Evolutionary conservation across 2,797 vertebrate species (phyloP).

Genomic region (Buceros bicornis): DNA sequence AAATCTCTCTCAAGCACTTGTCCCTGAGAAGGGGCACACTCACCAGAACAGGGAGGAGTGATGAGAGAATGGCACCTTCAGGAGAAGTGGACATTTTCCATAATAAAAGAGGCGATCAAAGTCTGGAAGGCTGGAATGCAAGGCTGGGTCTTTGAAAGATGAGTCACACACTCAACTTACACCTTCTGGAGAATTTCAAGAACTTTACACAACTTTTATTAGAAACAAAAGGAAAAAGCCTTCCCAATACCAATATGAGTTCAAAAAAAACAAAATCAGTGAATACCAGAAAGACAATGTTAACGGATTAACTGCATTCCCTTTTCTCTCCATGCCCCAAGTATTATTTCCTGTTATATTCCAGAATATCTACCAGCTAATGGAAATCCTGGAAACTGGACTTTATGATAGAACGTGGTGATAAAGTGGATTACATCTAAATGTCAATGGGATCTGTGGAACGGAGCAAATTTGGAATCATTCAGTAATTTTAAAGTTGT

Average conservation of each 20-base stretch:
- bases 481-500: conserved; percentile 35
- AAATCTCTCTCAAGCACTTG: conserved; percentile 17
- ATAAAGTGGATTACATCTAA: conserved; percentile 62
- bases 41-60: conserved; percentile 29
- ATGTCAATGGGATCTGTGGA: conserved; percentile 31
- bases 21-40: not conserved
- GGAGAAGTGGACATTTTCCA: conserved; percentile 4
- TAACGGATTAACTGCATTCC: not conserved
- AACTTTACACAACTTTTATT: not conserved
- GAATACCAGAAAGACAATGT: not conserved
- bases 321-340: not conserved
- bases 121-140: not conserved
- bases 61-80: conserved; percentile 23
- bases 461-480: conserved; percentile 5
- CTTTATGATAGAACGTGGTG: not conserved
- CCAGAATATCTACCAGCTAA: not conserved
- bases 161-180: not conserved
- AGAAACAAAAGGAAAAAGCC: not conserved
- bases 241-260: not conserved
- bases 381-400: not conserved
- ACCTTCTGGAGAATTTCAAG: not conserved
- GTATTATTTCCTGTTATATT: not conserved
- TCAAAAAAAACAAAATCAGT: not conserved
- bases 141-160: not conserved
- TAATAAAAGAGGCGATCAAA: not conserved